These are phyloP conservation scores for Mormyrus hasselquistii DNA, from an alignment of 2,797 vertebrate species.

Conservation along the genomic window DNA sequence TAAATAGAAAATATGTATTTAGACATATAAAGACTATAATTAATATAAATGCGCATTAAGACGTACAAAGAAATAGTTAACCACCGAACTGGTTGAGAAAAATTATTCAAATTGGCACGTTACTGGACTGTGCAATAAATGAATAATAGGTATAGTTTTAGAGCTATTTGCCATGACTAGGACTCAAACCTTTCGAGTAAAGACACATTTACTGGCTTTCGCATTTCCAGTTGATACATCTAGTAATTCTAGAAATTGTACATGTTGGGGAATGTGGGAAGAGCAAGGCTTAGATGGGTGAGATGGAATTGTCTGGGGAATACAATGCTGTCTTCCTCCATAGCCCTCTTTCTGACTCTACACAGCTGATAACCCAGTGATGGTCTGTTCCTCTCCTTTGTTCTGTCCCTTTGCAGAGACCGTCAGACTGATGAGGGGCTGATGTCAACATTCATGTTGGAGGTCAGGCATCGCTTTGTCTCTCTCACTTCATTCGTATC, in stretches of 20 bases:
- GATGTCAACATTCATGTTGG: conserved; percentile 58
- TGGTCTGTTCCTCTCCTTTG: background rate
- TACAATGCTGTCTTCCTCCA: background rate
- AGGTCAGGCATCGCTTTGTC: conserved; percentile 47
- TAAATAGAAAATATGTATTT: background rate
- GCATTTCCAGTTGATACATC: background rate
- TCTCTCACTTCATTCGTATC: background rate
- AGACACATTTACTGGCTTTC: background rate
- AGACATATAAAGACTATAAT: background rate
- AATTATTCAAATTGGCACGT: too few species aligned
- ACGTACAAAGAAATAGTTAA: too few species aligned
- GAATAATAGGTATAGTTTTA: background rate
- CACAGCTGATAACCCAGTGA: background rate
- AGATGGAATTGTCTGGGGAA: background rate
- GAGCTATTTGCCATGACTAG: background rate
- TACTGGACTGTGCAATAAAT: too few species aligned
- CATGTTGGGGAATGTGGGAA: background rate
- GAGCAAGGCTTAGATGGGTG: background rate
- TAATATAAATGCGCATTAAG: too few species aligned
- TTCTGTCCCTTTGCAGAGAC: conserved; percentile 28
- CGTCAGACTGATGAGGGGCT: conserved; percentile 66
- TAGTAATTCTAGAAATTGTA: background rate
- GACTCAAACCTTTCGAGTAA: background rate
- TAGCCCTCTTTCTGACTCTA: background rate
- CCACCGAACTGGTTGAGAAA: too few species aligned